Base-by-base conservation (phyloP, 2,797 vertebrate genomes). In the Chiloscyllium punctatum region DNA sequence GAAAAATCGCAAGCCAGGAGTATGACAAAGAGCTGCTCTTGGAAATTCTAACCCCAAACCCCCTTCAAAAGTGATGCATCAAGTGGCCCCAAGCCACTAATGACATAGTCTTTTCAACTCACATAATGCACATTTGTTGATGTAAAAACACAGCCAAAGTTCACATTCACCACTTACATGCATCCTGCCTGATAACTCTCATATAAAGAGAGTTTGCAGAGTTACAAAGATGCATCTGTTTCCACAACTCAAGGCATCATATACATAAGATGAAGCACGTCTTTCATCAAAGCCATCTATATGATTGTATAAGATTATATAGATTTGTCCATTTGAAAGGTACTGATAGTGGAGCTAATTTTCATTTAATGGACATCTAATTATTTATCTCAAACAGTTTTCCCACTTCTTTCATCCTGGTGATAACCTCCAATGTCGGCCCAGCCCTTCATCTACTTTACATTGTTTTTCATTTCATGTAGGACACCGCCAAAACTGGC, bases 41-140 rank as follows among this genome's bases (percentile, higher is more conserved):
- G 7, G 57, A 33, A 69, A 92, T 92, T 92, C 37, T 69, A 92
- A 92, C 23, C 90, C n/a, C n/a, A 92, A 92, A 92, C 37, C 42
- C 90, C 62, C 62, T 69, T 68, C 90, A 92, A 21, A 92, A 68
- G 62, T 92, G 33, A 92, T 66, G 11, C 90, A 42, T 92, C 62
- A 92, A 92, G 90, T 66, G 88, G 57, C 42, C 33, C 66, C 18
- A 23, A 92, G 37, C 90, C 90, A 92, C n/a, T 92, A 92, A 92
- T 92, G 62, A 92, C 37, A 92, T 11, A 69, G 18, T 69, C n/a
- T n/a, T 69, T 69, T 92, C 66, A 69, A 92, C 66, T 42, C 9
- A 92, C 1, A 92, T 68, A 69, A 92, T 92, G 68, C 68, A 92
- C 66, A 69, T 69, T 69, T 69, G 66, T 25, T 92, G 90, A 92